A percentile compares a stretch with the other conserved stretches of the same genome.
These are phyloP conservation scores for Heliconius eleuchia DNA, from an alignment of 1,140 invertebrate genomes.

Conservation along the genomic window DNA sequence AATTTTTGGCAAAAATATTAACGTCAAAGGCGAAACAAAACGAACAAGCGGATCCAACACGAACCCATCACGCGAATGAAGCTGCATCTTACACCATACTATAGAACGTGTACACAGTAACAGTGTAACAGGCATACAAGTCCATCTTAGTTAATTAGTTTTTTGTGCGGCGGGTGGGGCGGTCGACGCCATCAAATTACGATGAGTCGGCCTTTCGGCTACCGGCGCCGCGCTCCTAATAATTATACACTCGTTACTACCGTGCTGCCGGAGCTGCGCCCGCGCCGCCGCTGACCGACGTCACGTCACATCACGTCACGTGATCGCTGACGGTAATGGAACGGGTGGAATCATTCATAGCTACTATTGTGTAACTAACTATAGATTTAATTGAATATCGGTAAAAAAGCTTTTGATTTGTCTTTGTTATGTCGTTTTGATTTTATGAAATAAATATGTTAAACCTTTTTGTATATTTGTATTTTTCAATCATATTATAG, in stretches of 20 bases:
- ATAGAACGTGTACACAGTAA: slow-evolving; percentile 20
- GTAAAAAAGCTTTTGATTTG: slow-evolving; percentile 16
- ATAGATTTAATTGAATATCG: slow-evolving; percentile 17
- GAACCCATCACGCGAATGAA: slow-evolving; percentile 55
- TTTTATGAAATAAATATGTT: slow-evolving; percentile 10
- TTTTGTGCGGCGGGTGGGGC: slow-evolving; percentile 70
- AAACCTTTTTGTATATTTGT: no score
- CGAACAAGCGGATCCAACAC: no score
- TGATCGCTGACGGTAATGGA: slow-evolving; percentile 38
- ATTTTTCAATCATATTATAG: no score
- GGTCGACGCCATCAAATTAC: slow-evolving; percentile 78
- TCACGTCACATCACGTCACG: slow-evolving; percentile 48
- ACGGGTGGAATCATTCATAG: slow-evolving; percentile 58
- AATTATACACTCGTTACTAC: slow-evolving; percentile 81
- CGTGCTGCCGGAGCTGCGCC: slow-evolving; percentile 66
- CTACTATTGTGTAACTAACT: slow-evolving; percentile 39
- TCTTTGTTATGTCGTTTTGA: neutral
- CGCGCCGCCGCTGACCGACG: slow-evolving; percentile 33
- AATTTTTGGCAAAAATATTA: no score
- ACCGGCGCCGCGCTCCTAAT: slow-evolving; percentile 70
- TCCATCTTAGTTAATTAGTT: slow-evolving; percentile 79
- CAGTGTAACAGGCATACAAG: slow-evolving; percentile 22
- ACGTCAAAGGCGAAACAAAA: no score
- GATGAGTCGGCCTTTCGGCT: slow-evolving; percentile 78
- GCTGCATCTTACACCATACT: slow-evolving; percentile 36